A percentile compares a stretch with the other conserved stretches of the same genome.
Evolutionary conservation across 2,888 invertebrate genomes (phyloP).

Genomic region (Limnephilus auricula): DNA sequence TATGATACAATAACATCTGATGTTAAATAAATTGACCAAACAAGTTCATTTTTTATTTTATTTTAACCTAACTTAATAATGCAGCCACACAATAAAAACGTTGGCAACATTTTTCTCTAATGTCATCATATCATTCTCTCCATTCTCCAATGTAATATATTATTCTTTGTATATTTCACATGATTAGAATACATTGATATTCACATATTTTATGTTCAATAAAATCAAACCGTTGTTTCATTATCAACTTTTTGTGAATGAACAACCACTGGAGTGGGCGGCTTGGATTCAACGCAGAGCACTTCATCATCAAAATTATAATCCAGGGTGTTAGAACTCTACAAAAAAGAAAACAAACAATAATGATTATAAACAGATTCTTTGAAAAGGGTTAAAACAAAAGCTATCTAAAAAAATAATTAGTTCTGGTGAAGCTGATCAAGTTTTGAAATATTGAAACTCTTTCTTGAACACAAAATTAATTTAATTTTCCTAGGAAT

Average conservation of each 20-base stretch:
- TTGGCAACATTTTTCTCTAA: background rate
- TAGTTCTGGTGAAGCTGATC: no score
- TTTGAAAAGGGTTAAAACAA: no score
- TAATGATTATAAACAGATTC: background rate
- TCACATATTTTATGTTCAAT: background rate
- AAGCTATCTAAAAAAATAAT: no score
- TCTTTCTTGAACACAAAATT: no score
- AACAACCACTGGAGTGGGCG: slow-evolving; percentile 69
- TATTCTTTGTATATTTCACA: background rate
- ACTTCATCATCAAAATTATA: slow-evolving; percentile 74
- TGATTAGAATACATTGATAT: slow-evolving; percentile 6
- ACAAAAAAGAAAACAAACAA: slow-evolving; percentile 40
- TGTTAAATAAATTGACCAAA: background rate
- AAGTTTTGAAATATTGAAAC: no score
- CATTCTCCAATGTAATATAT: no score
- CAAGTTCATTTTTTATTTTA: background rate
- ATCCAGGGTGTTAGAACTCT: slow-evolving; percentile 71
- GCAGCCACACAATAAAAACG: background rate
- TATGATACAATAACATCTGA: no score
- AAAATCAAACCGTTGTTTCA: slow-evolving; percentile 74
- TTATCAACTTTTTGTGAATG: slow-evolving; percentile 65
- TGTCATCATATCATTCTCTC: background rate
- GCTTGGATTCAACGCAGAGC: slow-evolving; percentile 71
- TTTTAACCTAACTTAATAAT: background rate
- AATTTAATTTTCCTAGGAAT: no score